These are phyloP conservation scores for Phyllostomus discolor DNA, from an alignment of 2,113 vertebrate genomes.

Conservation along the genomic window DNA sequence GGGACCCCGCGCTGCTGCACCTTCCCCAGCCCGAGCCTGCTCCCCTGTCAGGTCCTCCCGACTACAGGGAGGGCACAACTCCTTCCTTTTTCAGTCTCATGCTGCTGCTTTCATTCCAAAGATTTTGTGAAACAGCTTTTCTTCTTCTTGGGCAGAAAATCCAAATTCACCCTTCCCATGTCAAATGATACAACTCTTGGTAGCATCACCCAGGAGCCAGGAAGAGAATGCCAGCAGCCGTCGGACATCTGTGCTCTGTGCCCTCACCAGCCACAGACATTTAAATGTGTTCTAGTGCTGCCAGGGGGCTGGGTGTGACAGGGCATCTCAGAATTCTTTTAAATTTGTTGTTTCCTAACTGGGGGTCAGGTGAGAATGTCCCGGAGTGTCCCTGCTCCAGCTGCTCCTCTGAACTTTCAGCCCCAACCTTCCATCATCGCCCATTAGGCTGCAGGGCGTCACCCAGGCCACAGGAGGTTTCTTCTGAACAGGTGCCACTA, in stretches of 20 bases:
- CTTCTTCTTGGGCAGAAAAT: not conserved
- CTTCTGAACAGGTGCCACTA: not conserved
- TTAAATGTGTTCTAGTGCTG: not conserved
- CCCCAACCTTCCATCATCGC: accelerated
- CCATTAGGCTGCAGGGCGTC: not conserved
- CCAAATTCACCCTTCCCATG: not conserved
- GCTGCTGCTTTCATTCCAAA: not conserved
- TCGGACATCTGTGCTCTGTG: accelerated
- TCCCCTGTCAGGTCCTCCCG: accelerated
- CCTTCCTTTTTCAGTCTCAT: not conserved
- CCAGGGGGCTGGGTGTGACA: not conserved
- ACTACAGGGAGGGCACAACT: accelerated
- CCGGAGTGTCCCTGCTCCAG: not conserved
- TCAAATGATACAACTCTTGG: not conserved
- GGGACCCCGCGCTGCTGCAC: accelerated
- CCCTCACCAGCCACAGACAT: accelerated
- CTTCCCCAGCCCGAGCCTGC: accelerated
- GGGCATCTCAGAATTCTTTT: not conserved
- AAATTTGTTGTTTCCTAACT: not conserved
- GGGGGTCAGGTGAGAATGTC: not conserved
- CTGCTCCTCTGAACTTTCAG: not conserved
- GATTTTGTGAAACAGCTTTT: not conserved
- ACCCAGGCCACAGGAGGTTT: not conserved
- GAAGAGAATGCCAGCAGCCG: not conserved
- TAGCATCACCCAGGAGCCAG: not conserved